phyloP scores from a whole-genome alignment of 2,797 vertebrate species.

The Pantherophis vulpinus region DNA sequence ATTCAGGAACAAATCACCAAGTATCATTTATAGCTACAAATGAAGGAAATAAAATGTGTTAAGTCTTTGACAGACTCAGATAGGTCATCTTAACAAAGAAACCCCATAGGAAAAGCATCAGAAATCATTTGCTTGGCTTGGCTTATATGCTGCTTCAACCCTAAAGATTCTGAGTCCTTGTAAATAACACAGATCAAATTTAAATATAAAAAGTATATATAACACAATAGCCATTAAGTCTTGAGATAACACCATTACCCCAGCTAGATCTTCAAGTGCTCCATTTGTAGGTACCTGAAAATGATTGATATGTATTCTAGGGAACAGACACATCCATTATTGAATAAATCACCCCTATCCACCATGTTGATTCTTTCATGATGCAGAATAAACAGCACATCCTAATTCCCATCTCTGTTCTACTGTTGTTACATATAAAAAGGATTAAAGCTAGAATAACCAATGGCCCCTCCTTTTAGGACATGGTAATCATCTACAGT shows the following conservation, averaged over 20 bases:
- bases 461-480: neutral
- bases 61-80: neutral
- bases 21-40: neutral
- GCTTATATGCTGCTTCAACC: neutral
- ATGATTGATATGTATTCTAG: neutral
- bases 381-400: neutral
- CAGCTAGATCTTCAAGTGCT: neutral
- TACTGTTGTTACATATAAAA: neutral
- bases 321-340: neutral
- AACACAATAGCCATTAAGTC: neutral
- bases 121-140: neutral
- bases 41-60: neutral
- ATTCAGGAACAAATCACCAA: neutral
- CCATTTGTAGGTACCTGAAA: neutral
- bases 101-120: neutral
- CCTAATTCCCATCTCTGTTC: neutral
- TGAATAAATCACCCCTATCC: neutral
- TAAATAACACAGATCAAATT: neutral
- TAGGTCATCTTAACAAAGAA: neutral
- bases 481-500: neutral
- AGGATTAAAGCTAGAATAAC: neutral
- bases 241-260: neutral
- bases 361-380: neutral
- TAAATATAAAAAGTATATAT: neutral
- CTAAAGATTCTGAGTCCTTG: neutral